phyloP scores from a whole-genome alignment of 2,113 vertebrate species.

The Ifrita kowaldi region DNA sequence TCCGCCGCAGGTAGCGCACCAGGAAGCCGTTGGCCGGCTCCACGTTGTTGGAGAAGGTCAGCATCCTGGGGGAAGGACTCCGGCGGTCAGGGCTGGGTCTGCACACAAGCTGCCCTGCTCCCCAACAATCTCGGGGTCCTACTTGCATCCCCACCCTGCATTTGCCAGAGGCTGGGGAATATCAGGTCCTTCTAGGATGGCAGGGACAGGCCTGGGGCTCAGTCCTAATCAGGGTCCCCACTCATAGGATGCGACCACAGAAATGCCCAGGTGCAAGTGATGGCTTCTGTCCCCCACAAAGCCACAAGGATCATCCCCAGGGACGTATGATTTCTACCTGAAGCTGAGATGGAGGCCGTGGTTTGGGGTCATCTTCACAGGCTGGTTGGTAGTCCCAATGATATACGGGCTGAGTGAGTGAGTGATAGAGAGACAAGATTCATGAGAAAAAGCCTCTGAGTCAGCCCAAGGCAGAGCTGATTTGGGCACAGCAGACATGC shows the following conservation, averaged over 20 bases:
- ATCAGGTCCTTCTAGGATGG: background rate
- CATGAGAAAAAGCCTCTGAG: background rate
- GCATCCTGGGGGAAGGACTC: slow-evolving; percentile 78
- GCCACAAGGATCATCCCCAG: background rate
- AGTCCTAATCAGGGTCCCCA: background rate
- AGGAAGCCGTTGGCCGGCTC: slow-evolving; percentile 94
- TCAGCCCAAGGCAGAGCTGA: background rate
- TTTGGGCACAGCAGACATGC: background rate
- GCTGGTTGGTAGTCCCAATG: slow-evolving; percentile 94
- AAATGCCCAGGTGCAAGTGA: background rate
- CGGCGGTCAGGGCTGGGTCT: background rate
- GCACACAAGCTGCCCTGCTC: background rate
- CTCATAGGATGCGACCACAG: background rate
- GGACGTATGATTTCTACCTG: slow-evolving; percentile 70
- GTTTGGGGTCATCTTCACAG: slow-evolving; percentile 91
- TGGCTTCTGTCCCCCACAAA: background rate
- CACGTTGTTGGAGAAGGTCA: slow-evolving; percentile 95
- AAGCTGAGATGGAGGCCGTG: slow-evolving; percentile 94
- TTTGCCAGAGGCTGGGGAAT: background rate
- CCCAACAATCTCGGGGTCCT: background rate
- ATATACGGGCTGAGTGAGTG: slow-evolving; percentile 83
- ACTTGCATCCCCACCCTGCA: background rate
- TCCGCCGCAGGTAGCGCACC: slow-evolving; percentile 89
- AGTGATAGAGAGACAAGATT: background rate
- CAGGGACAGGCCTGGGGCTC: background rate